Conservation (phyloP, 1,140 invertebrate genomes). For the Drusus annulatus region DNA sequence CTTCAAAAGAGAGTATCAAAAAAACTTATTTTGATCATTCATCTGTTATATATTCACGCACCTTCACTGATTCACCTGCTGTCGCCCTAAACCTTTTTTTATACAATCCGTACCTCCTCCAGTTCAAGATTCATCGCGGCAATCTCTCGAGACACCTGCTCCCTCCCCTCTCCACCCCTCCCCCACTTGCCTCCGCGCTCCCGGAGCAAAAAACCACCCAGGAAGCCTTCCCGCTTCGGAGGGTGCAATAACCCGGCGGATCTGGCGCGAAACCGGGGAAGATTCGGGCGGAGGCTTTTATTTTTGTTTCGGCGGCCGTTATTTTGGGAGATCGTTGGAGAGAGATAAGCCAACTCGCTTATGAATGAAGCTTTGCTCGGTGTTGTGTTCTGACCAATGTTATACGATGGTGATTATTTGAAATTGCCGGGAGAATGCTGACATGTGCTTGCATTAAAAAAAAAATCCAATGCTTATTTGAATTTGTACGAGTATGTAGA, state of each 20-base stretch:
- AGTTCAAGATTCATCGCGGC: slow-evolving; percentile 43
- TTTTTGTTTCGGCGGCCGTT: slow-evolving; percentile 21
- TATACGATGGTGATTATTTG: not conserved
- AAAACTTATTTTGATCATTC: no score
- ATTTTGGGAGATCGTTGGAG: not conserved
- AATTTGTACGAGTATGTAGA: no score
- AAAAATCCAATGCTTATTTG: no score
- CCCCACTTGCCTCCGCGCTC: not conserved
- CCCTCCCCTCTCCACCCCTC: not conserved
- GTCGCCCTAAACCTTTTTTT: slow-evolving; percentile 43
- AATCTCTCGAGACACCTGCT: slow-evolving; percentile 8
- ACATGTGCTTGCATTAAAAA: no score
- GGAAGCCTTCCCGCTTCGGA: slow-evolving; percentile 23
- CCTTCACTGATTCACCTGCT: slow-evolving; percentile 41
- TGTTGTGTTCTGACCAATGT: no score
- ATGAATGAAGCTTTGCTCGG: not conserved
- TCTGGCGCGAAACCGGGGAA: not conserved
- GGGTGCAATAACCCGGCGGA: slow-evolving; percentile 27
- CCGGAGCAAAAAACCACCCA: slow-evolving; percentile 39
- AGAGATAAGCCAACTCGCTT: not conserved
- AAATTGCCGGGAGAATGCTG: not conserved
- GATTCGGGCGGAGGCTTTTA: not conserved
- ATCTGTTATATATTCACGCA: no score
- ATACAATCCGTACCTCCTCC: slow-evolving; percentile 41
- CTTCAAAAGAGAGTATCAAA: no score